These are phyloP conservation scores for Glyphotaelius pellucidus DNA, from an alignment of 2,888 invertebrate genomes.

Conservation along the genomic window DNA sequence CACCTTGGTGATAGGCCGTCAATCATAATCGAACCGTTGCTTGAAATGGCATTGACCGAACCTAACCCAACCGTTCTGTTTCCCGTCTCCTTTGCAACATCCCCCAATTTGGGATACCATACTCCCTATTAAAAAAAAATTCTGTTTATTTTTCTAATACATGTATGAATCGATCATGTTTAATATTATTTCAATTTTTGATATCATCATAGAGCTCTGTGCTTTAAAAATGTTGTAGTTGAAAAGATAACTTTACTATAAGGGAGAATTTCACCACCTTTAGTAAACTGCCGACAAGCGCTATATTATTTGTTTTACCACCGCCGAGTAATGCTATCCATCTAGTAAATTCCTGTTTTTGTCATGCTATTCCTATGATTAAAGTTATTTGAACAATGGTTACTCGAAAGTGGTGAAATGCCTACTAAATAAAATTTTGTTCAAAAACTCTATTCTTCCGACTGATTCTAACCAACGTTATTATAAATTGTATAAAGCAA, in stretches of 20 bases:
- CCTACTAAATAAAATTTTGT: neutral
- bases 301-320: too few species aligned
- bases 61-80: neutral
- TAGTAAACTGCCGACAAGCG: too few species aligned
- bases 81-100: neutral
- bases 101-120: neutral
- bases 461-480: neutral
- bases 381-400: too few species aligned
- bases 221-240: neutral
- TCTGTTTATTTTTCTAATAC: too few species aligned
- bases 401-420: too few species aligned
- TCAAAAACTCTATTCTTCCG: neutral
- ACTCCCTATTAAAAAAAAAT: neutral
- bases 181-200: neutral
- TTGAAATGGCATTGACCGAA: neutral
- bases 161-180: neutral
- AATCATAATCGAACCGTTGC: too few species aligned
- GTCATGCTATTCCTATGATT: too few species aligned
- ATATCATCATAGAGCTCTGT: neutral
- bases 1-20: neutral
- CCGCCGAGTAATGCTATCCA: too few species aligned
- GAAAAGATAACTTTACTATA: too few species aligned
- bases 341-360: too few species aligned
- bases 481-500: neutral
- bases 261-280: too few species aligned